These are phyloP conservation scores for Anagrus nilaparvatae DNA, from an alignment of 1,140 invertebrate genomes.

Conservation along the genomic window DNA sequence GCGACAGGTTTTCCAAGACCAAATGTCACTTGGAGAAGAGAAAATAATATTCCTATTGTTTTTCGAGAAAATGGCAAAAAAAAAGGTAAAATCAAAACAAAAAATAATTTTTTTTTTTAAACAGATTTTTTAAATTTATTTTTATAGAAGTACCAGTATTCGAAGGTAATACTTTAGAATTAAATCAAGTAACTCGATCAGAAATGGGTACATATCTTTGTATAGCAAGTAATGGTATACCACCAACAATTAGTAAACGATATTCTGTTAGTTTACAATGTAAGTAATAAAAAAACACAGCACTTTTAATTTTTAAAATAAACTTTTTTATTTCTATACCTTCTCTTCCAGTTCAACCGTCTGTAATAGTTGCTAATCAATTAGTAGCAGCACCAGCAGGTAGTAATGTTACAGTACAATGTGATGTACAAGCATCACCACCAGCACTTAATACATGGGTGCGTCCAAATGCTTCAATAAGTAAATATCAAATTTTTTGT, in stretches of 20 bases:
- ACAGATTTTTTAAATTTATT: no score
- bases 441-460: constrained; percentile 84
- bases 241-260: constrained; percentile 74
- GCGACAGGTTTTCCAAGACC: constrained; percentile 73
- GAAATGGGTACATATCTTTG: constrained; percentile 87
- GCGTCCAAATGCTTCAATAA: no score
- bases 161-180: constrained; percentile 62
- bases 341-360: constrained; percentile 69
- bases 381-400: constrained; percentile 69
- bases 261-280: constrained; percentile 75
- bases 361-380: constrained; percentile 74
- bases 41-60: constrained; percentile 63
- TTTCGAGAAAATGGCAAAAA: constrained; percentile 59
- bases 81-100: constrained; percentile 56
- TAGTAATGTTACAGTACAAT: constrained; percentile 68
- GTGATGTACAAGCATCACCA: constrained; percentile 78
- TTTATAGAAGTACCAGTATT: no score
- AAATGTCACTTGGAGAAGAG: constrained; percentile 65
- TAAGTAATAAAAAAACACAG: no score
- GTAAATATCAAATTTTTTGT: constrained; percentile 2
- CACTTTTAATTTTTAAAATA: no score
- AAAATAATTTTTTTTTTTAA: constrained; percentile 6
- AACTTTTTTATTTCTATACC: no score
- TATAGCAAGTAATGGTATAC: constrained; percentile 81
- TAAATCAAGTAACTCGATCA: constrained; percentile 65